phyloP scores from a whole-genome alignment of 2,888 invertebrate species.

The Leptodirus hochenwartii region DNA sequence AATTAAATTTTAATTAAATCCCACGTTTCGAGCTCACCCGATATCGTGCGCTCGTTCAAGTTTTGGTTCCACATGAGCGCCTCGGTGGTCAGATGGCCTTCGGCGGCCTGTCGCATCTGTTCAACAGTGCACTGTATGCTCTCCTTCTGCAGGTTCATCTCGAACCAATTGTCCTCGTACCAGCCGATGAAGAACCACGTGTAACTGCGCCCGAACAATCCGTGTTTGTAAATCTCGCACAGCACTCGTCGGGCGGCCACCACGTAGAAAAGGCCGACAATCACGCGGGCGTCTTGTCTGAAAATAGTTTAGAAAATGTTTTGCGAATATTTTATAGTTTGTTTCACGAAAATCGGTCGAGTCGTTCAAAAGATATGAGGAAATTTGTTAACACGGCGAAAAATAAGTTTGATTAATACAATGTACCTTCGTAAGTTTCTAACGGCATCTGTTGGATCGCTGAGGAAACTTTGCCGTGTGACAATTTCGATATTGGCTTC shows the following conservation, averaged over 20 bases:
- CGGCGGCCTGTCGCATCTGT: slow-evolving; percentile 86
- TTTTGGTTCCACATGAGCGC: slow-evolving; percentile 98
- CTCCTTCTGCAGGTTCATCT: slow-evolving; percentile 68
- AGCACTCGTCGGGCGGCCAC: slow-evolving; percentile 91
- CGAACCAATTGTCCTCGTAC: slow-evolving; percentile 99
- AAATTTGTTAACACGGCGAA: no score
- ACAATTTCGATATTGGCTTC: slow-evolving; percentile 88
- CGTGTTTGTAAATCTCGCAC: slow-evolving; percentile 90
- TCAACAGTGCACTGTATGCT: slow-evolving; percentile 83
- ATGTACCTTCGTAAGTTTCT: slow-evolving; percentile 76
- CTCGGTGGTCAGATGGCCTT: slow-evolving; percentile 96
- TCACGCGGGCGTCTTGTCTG: slow-evolving; percentile 96
- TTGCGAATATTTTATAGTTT: no score
- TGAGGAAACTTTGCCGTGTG: slow-evolving; percentile 89
- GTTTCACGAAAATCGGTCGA: no score
- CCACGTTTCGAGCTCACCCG: no score
- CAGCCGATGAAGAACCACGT: slow-evolving; percentile 99
- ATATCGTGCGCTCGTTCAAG: slow-evolving; percentile 73
- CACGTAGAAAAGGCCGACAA: slow-evolving; percentile 96
- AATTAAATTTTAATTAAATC: no score
- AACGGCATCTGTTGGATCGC: slow-evolving; percentile 93
- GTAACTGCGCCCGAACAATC: slow-evolving; percentile 84
- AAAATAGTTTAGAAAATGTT: no score
- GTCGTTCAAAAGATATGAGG: no score
- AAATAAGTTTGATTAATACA: no score